Percentiles rank a stretch among this genome's conserved stretches.
Conservation (phyloP, 2,113 vertebrate genomes). For the Probosciger aterrimus region DNA sequence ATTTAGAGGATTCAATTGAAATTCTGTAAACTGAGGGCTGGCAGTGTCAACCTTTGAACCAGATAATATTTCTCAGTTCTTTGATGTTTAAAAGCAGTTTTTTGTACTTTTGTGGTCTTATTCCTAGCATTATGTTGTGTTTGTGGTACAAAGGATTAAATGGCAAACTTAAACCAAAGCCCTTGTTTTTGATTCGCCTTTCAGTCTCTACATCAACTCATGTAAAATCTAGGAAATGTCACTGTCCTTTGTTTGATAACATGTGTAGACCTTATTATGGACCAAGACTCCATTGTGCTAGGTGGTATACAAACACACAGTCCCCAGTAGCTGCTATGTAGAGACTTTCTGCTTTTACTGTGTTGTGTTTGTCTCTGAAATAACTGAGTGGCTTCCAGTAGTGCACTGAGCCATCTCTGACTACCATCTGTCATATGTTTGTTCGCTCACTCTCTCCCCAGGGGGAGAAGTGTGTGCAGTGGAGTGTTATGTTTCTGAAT, state of each 20-base stretch:
- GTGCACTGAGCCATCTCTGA: not conserved
- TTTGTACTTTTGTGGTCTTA: not conserved
- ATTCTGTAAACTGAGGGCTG: not conserved
- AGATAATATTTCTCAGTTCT: not conserved
- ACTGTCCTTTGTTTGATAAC: not conserved
- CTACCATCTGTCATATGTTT: conserved; percentile 59
- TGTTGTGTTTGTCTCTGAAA: not conserved
- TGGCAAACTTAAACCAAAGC: not conserved
- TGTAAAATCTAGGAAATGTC: not conserved
- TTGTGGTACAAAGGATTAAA: not conserved
- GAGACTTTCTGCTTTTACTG: not conserved
- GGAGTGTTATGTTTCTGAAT: conserved; percentile 39
- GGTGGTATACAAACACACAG: fast-evolving
- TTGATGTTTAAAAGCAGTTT: not conserved
- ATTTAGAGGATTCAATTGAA: not conserved
- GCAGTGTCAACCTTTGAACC: fast-evolving
- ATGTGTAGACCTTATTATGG: not conserved
- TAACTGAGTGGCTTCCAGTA: conserved; percentile 35
- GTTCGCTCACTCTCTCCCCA: not conserved
- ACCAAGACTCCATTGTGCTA: not conserved
- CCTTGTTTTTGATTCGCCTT: not conserved
- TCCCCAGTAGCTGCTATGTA: not conserved
- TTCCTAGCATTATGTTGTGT: not conserved
- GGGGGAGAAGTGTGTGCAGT: conserved; percentile 16
- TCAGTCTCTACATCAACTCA: not conserved